phyloP scores from a whole-genome alignment of 2,888 invertebrate species.

The Caprella mutica region DNA sequence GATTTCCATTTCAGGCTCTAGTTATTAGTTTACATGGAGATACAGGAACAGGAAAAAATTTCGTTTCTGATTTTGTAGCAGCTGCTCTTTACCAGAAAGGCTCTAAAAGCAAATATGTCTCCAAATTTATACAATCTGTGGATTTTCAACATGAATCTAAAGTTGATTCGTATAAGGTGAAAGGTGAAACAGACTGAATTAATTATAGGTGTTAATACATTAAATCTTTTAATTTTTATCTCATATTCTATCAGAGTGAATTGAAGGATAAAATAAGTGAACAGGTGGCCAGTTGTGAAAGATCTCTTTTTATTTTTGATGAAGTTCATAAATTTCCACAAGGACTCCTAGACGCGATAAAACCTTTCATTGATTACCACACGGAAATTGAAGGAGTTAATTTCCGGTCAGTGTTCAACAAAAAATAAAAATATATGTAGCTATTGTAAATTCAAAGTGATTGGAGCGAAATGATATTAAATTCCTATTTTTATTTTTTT shows the following conservation, averaged over 20 bases:
- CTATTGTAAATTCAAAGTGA: too few relatives aligned
- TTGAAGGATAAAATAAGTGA: slow-evolving; percentile 45
- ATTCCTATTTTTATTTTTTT: not conserved
- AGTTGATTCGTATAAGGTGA: slow-evolving; percentile 49
- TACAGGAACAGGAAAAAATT: slow-evolving; percentile 89
- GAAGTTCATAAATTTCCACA: slow-evolving; percentile 89
- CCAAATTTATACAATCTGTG: slow-evolving; percentile 65
- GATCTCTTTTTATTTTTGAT: slow-evolving; percentile 86
- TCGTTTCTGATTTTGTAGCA: slow-evolving; percentile 63
- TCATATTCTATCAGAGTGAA: slow-evolving; percentile 31
- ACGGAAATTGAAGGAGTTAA: slow-evolving; percentile 58
- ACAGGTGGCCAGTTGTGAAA: slow-evolving; percentile 57
- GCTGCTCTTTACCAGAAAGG: slow-evolving; percentile 57
- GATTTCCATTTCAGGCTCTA: slow-evolving; percentile 57
- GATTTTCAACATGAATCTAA: slow-evolving; percentile 58
- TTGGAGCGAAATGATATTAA: too few relatives aligned
- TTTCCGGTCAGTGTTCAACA: slow-evolving; percentile 49
- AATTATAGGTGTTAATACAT: too few relatives aligned
- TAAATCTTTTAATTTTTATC: too few relatives aligned
- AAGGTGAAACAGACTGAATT: too few relatives aligned
- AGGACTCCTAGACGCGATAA: slow-evolving; percentile 67
- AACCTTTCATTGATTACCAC: slow-evolving; percentile 79
- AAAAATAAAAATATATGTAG: too few relatives aligned
- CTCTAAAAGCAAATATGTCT: slow-evolving; percentile 62
- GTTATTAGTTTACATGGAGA: slow-evolving; percentile 89